Conservation (phyloP, 2,888 invertebrate genomes). For the Drosophila flavopinicola region DNA sequence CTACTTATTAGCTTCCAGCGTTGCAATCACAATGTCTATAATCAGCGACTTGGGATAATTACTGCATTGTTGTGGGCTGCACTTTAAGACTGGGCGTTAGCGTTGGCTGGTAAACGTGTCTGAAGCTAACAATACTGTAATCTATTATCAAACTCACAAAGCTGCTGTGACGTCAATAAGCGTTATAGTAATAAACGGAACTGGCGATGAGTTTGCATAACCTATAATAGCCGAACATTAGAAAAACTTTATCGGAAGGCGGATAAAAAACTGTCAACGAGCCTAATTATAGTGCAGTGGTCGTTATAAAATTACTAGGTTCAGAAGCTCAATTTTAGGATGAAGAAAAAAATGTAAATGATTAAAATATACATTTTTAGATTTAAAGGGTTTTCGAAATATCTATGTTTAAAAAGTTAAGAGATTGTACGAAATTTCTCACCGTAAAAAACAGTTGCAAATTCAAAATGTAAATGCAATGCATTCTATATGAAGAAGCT, state of each 20-base stretch:
- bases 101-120: constrained; percentile 1
- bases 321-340: too few relatives aligned
- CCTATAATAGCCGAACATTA: not conserved
- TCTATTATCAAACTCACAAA: constrained; percentile 5
- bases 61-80: constrained; percentile 16
- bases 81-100: constrained; percentile 12
- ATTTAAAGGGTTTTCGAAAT: too few relatives aligned
- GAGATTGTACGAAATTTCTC: too few relatives aligned
- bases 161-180: constrained; percentile 27
- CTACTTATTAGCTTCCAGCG: constrained; percentile 19
- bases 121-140: constrained; percentile 17
- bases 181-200: constrained; percentile 9
- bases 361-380: too few relatives aligned
- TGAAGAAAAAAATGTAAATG: too few relatives aligned
- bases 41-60: constrained; percentile 36
- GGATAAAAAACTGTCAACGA: not conserved
- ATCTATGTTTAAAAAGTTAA: too few relatives aligned
- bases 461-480: too few relatives aligned
- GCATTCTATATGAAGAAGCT: too few relatives aligned
- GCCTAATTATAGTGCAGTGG: constrained; percentile 2
- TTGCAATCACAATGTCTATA: constrained; percentile 29
- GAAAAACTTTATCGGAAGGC: not conserved
- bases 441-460: too few relatives aligned
- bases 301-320: not conserved
- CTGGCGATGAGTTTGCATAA: constrained; percentile 14